A percentile compares a stretch with the other conserved stretches of the same genome.
Conservation (phyloP, 2,113 vertebrate species). For the Malurus cyaneus region DNA sequence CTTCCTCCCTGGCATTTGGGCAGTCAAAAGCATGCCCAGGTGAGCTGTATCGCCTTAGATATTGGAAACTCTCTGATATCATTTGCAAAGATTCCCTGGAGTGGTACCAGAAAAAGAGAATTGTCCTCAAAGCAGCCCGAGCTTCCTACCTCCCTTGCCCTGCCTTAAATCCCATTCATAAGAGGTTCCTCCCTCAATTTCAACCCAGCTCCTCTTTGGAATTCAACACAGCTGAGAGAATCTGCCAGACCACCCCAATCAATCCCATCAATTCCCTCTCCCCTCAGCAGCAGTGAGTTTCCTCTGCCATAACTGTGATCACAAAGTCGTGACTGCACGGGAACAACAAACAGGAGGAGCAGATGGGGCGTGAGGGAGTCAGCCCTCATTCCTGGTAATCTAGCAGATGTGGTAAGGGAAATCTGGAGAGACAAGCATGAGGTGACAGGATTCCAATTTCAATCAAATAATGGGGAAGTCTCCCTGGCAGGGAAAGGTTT, state of each 20-base stretch:
- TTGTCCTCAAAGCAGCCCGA: background rate
- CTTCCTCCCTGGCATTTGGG: background rate
- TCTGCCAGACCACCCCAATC: background rate
- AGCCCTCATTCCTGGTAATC: conserved; percentile 55
- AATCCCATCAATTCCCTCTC: background rate
- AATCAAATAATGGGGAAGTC: conserved; percentile 1
- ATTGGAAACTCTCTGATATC: background rate
- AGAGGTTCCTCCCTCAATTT: background rate
- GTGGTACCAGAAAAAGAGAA: background rate
- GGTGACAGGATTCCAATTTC: conserved; percentile 30
- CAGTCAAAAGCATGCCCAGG: background rate
- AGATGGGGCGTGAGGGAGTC: conserved; percentile 69
- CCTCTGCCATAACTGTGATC: background rate
- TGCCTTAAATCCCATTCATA: background rate
- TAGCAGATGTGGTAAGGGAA: conserved; percentile 60
- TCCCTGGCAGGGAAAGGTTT: background rate
- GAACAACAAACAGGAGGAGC: conserved; percentile 68
- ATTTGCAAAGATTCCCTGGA: background rate
- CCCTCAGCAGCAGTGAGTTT: background rate
- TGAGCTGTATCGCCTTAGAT: no score
- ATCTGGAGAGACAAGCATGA: background rate
- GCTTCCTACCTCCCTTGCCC: background rate
- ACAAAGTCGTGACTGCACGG: conserved; percentile 68
- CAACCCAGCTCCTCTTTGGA: background rate
- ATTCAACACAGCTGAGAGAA: background rate